Evolutionary conservation across 2,113 vertebrate species (phyloP).

Genomic region (Phylloscopus trochiloides): DNA sequence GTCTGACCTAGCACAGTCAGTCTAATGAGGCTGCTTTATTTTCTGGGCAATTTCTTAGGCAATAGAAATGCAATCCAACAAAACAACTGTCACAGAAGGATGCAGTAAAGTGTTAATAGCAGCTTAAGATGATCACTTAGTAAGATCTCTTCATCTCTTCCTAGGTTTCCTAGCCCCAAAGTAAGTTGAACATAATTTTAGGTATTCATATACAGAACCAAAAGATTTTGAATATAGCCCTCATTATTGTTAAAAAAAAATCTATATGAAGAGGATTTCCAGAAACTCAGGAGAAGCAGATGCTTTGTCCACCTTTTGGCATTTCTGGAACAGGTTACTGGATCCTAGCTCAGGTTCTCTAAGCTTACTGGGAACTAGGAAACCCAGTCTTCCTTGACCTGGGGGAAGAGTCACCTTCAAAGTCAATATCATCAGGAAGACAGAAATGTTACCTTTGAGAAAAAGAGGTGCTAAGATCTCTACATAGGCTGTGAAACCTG

Average conservation of each 20-base stretch:
- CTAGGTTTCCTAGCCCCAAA: not conserved
- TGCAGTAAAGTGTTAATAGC: not conserved
- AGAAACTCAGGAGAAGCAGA: not conserved
- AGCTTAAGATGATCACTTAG: not conserved
- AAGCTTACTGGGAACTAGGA: not conserved
- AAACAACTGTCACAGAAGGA: not conserved
- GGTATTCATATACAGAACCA: fast-evolving
- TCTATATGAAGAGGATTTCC: not conserved
- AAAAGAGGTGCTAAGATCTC: not conserved
- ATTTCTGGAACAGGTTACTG: not conserved
- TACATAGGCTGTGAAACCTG: not conserved
- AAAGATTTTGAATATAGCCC: not conserved
- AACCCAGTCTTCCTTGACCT: not conserved
- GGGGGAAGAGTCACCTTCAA: not conserved
- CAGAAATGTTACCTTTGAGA: not conserved
- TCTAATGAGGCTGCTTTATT: not conserved
- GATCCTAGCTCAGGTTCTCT: not conserved
- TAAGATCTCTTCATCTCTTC: not conserved
- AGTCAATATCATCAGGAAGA: not conserved
- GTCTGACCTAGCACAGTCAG: not conserved
- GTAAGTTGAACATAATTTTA: not conserved
- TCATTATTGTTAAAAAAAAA: not conserved
- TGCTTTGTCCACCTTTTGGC: not conserved
- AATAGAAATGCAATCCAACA: not conserved
- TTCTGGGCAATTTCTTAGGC: not conserved